Evolutionary conservation across 1,140 invertebrate species (phyloP).

Genomic region (Drosophila funebris): DNA sequence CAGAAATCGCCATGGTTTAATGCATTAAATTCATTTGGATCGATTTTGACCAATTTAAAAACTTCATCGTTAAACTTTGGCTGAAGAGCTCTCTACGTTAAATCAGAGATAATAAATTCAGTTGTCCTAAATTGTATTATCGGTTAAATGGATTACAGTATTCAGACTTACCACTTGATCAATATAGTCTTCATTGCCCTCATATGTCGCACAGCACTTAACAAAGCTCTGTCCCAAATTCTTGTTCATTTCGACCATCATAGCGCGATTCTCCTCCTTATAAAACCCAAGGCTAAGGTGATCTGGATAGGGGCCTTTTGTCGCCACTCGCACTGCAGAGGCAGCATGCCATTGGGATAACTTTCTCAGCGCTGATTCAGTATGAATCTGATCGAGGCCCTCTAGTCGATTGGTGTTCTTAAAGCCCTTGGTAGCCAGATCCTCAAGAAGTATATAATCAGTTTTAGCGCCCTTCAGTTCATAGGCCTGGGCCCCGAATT

Average conservation of each 20-base stretch:
- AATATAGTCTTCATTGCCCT: constrained; percentile 51
- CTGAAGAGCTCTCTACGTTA: constrained; percentile 29
- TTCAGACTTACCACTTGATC: constrained; percentile 55
- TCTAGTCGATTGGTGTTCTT: constrained; percentile 84
- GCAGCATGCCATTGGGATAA: constrained; percentile 86
- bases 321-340: constrained; percentile 82
- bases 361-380: constrained; percentile 84
- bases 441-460: constrained; percentile 84
- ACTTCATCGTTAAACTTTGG: constrained; percentile 30
- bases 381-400: constrained; percentile 84
- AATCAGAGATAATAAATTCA: not conserved
- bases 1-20: constrained; percentile 87
- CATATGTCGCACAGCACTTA: constrained; percentile 42
- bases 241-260: constrained; percentile 51
- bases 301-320: constrained; percentile 75
- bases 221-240: constrained; percentile 30
- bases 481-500: constrained; percentile 56
- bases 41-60: constrained; percentile 26
- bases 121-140: constrained; percentile 18
- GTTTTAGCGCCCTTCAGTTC: constrained; percentile 33
- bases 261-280: constrained; percentile 35
- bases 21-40: constrained; percentile 85
- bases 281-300: constrained; percentile 37
- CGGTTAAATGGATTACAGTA: not conserved
- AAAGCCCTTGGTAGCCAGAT: constrained; percentile 83